Conservation (phyloP, 2,888 invertebrate species). For the Mimumesa dahlbomi region DNA sequence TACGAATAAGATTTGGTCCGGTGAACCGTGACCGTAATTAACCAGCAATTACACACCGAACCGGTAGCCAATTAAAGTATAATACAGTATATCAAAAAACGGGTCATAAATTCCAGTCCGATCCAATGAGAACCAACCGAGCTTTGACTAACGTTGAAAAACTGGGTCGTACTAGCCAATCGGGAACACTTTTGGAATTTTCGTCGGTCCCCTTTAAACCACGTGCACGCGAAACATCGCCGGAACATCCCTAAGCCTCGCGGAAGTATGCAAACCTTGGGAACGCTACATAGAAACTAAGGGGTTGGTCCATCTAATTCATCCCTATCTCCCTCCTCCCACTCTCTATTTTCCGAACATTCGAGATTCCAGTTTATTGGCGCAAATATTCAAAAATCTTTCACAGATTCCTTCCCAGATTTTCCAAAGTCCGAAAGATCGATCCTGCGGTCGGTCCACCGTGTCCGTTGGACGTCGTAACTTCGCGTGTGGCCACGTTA, state of each 20-base stretch:
- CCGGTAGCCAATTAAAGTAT: conserved; percentile 37
- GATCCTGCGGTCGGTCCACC: not conserved
- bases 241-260: too few relatives aligned
- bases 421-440: not conserved
- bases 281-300: too few relatives aligned
- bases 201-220: too few relatives aligned
- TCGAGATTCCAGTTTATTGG: conserved; percentile 26
- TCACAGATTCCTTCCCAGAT: conserved; percentile 5
- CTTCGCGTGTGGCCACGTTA: not conserved
- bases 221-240: too few relatives aligned
- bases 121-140: too few relatives aligned
- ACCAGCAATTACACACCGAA: conserved; percentile 36
- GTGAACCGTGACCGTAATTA: conserved; percentile 31
- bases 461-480: not conserved
- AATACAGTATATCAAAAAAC: too few relatives aligned
- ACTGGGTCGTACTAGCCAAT: too few relatives aligned
- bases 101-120: too few relatives aligned
- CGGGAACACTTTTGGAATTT: too few relatives aligned
- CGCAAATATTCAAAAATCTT: conserved; percentile 43
- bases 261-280: too few relatives aligned
- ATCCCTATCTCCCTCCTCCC: conserved; percentile 1
- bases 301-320: not conserved
- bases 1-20: conserved; percentile 51
- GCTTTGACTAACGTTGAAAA: too few relatives aligned
- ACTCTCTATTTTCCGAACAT: not conserved